Base-by-base conservation (phyloP, 2,888 invertebrate genomes). In the Caenorhabditis virilis region DNA sequence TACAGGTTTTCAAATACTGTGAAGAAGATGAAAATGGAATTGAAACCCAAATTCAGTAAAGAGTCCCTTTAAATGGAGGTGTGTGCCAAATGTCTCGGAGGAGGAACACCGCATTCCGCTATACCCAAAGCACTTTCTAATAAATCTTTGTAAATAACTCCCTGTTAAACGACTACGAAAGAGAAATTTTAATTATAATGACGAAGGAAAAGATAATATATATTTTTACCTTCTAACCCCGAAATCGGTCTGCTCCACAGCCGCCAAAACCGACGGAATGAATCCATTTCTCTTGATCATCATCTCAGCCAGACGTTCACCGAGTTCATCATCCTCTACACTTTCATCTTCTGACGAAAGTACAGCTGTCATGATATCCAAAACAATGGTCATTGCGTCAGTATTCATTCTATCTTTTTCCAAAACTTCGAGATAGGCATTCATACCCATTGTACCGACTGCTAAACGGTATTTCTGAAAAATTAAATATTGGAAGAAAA, bases 371-470 rank as follows among this genome's bases (percentile, higher is more conserved):
- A 99, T 87, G 0, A 94, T 91, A 82, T 97, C 95, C 39, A 98
- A 86, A 1, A 92, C 91, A 84, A 94, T 91, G 72, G 92, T 91
- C 38, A 93, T 89, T 46, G 93, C 92, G 86, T 98, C 97, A 72
- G 90, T 89, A 85, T 95, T 94, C 46, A 89, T 89, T 79, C 91
- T 82, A 85, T 98, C 97, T 62, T 90, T 88, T 84, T 93, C 91
- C 76, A 98, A 85, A 2, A 95, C 91, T 86, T 85, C 84, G 41
- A 86, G 77, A 88, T 86, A 88, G 86, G 54, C 91, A 84, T 65
- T 91, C 90, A 84, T 91, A 87, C 91, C 95, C 89, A 83, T 92
- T 0, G 94, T 93, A 4, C 97, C 98, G 33, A 99, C 97, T 85
- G 97, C 95, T 25, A 98, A 88, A 2, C 97, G 88, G 84, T 92